These are phyloP conservation scores for Pedionomus torquatus DNA, from an alignment of 2,113 vertebrate genomes.

Conservation along the genomic window DNA sequence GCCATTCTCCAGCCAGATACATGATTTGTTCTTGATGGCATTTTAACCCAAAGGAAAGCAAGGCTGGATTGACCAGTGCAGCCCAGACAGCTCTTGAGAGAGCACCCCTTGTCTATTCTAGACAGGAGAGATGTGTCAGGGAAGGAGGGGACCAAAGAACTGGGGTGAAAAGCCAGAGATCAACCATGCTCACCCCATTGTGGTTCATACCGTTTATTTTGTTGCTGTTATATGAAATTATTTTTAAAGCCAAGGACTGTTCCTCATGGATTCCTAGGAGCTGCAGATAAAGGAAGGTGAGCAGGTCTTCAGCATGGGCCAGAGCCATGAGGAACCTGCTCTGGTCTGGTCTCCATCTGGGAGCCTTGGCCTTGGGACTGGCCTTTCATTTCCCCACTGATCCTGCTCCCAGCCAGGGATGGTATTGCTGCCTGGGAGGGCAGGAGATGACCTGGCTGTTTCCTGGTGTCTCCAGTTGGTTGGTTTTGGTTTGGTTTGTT, in stretches of 20 bases:
- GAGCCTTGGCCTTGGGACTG: not conserved
- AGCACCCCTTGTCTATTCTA: not conserved
- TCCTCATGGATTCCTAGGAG: not conserved
- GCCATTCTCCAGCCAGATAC: no score
- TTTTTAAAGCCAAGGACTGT: not conserved
- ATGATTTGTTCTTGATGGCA: not conserved
- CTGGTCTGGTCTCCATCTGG: not conserved
- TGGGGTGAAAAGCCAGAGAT: not conserved
- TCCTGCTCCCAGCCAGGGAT: not conserved
- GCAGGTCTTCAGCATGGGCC: not conserved
- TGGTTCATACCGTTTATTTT: not conserved
- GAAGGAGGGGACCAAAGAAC: not conserved
- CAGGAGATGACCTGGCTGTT: not conserved
- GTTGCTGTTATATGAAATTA: not conserved
- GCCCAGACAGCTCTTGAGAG: not conserved
- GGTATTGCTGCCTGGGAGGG: not conserved
- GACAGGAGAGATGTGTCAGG: accelerated
- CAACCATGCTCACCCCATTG: not conserved
- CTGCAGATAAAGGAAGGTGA: not conserved
- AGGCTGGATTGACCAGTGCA: not conserved
- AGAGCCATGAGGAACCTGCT: not conserved
- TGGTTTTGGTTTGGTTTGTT: not conserved
- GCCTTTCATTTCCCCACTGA: not conserved
- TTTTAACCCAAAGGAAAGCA: not conserved
- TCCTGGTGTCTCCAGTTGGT: not conserved